These are phyloP conservation scores for Nibea albiflora DNA, from an alignment of 2,113 vertebrate genomes.

Conservation along the genomic window DNA sequence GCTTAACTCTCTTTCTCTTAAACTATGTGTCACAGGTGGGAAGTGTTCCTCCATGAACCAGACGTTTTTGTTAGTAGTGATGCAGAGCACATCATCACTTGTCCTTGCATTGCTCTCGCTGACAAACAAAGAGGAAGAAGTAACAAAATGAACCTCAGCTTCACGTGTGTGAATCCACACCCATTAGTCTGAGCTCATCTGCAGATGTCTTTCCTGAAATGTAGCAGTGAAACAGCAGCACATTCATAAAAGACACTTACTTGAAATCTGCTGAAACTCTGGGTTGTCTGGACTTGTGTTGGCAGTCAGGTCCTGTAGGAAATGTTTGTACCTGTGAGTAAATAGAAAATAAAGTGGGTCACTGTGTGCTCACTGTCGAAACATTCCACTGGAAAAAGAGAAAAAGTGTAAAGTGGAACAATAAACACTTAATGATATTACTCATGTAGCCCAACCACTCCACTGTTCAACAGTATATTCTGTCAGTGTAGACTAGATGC, in stretches of 20 bases:
- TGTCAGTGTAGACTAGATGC: not conserved
- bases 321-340: constrained; percentile 84
- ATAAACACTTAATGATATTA: constrained; percentile 1
- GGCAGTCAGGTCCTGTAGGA: constrained; percentile 78
- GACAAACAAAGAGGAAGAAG: constrained; percentile 22
- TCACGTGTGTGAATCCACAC: constrained; percentile 23
- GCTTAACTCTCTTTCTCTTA: constrained; percentile 3
- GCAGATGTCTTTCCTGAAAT: constrained; percentile 45
- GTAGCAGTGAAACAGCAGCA: constrained; percentile 25
- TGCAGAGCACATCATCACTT: constrained; percentile 22
- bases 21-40: not conserved
- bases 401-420: constrained; percentile 5
- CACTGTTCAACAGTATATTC: not conserved
- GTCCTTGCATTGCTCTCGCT: constrained; percentile 3
- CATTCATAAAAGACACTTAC: constrained; percentile 80
- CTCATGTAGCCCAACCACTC: constrained; percentile 17
- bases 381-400: constrained; percentile 23
- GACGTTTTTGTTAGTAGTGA: constrained; percentile 7
- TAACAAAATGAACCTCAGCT: not conserved
- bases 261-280: constrained; percentile 87
- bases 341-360: constrained; percentile 55
- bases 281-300: constrained; percentile 80
- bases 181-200: constrained; percentile 34
- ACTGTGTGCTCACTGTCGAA: constrained; percentile 16
- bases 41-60: not conserved